Percentiles rank a stretch among this genome's conserved stretches.
phyloP scores from a whole-genome alignment of 2,113 vertebrate genomes.

The Trogon melanurus region DNA sequence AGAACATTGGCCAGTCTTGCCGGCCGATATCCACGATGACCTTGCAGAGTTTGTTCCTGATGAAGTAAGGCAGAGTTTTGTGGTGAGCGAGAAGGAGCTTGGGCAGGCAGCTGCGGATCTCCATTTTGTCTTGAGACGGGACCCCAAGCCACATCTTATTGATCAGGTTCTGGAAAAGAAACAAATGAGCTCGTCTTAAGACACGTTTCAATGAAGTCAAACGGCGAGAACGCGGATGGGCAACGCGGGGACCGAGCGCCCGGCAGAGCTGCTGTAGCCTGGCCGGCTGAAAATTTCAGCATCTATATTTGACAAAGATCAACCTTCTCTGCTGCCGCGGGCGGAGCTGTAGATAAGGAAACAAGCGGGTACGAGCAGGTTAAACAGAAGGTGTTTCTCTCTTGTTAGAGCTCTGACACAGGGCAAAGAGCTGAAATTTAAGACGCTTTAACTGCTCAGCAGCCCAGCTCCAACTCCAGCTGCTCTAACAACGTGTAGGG shows the following conservation, averaged over 20 bases:
- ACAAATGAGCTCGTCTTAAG: not conserved
- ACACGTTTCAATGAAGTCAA: rapidly evolving
- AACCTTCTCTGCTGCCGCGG: not conserved
- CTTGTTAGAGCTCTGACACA: not conserved
- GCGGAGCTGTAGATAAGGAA: not conserved
- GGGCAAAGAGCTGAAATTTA: not conserved
- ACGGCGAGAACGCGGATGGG: rapidly evolving
- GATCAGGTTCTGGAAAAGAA: conserved; percentile 89
- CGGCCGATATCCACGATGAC: conserved; percentile 98
- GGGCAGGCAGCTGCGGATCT: conserved; percentile 95
- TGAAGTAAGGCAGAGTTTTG: conserved; percentile 94
- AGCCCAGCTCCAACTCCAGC: not conserved
- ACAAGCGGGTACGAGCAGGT: not conserved
- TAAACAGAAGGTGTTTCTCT: not conserved
- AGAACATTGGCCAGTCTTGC: conserved; percentile 99
- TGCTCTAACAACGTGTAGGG: rapidly evolving
- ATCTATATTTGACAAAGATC: not conserved
- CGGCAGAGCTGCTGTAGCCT: not conserved
- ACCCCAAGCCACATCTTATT: conserved; percentile 99
- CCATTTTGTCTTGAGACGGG: conserved; percentile 95
- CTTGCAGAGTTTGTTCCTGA: conserved; percentile 98
- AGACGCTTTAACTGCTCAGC: not conserved
- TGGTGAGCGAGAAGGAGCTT: conserved; percentile 95
- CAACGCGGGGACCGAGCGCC: not conserved
- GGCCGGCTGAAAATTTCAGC: not conserved